phyloP scores from a whole-genome alignment of 2,888 invertebrate species.

The Pterobdella sp. region DNA sequence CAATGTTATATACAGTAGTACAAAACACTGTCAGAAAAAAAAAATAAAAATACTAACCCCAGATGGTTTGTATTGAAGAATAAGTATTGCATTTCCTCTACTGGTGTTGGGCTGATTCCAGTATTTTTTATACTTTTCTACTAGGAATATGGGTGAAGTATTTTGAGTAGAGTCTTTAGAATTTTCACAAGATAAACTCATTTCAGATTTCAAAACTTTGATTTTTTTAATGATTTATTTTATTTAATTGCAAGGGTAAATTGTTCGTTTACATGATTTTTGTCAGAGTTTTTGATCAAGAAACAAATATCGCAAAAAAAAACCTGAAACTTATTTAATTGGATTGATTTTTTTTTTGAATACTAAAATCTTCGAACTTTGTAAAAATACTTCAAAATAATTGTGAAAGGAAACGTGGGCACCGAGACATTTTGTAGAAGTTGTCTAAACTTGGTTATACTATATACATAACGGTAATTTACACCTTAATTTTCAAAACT shows the following conservation, averaged over 20 bases:
- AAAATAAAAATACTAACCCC: background rate
- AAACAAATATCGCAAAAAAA: background rate
- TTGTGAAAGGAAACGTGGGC: background rate
- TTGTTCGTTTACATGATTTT: background rate
- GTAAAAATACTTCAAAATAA: background rate
- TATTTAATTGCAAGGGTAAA: background rate
- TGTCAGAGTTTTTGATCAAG: background rate
- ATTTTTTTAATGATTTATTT: background rate
- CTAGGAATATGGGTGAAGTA: background rate
- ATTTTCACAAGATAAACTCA: background rate
- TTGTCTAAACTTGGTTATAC: background rate
- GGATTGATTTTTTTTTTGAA: background rate
- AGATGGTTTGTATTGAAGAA: background rate
- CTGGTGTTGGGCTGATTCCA: background rate
- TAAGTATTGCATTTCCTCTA: background rate
- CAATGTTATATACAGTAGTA: no score
- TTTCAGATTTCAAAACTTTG: background rate
- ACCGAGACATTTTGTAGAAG: background rate
- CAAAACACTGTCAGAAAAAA: no score
- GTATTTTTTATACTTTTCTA: background rate
- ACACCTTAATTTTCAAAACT: background rate
- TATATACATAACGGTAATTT: background rate
- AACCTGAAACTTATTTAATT: background rate
- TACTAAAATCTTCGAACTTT: slow-evolving; percentile 1
- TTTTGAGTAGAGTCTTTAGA: background rate